Evolutionary conservation across 2,113 vertebrate genomes (phyloP), one percentile per base, ranked within the genome.

Genomic region (Bungarus multicinctus): DNA sequence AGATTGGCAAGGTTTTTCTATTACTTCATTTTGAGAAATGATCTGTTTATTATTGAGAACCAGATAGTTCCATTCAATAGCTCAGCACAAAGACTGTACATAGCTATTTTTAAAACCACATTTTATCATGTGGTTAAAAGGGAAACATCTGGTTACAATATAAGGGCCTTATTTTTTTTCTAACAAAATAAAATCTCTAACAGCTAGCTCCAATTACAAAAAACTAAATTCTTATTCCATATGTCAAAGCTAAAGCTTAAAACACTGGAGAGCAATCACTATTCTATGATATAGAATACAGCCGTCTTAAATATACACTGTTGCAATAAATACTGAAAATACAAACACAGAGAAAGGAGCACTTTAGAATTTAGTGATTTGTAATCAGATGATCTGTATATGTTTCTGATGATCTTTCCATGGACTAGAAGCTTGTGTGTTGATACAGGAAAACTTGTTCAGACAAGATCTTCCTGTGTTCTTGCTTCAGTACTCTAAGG

Each of bases 91-190:
- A 94, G 93, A 52, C 55, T 94, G 47, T 57, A 52, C n/a, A 1
- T 10, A 45, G 12, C 47, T 90, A 60, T 23, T 85, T 60, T 64
- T 91, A 53, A 87, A 89, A 11, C 2, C 69, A 93, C 10, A 27
- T 87, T 93, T 94, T 89, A 64, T 50, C 5, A 5, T 87, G 27
- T 94, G 0, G 0, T n/a, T 89, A 94, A 34, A 86, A 93, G 90
- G 4, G 86, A 94, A 88, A 91, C 64, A 60, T 64, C 91, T 91
- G 93, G 89, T 58, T 60, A 39, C 60, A 60, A 18, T 64, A 91
- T 69, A 92, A 85, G 90, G n/a, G 3, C 12, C 57, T 92, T 90
- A 45, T 30, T 10, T 22, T 81, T 74, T 39, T 69, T 69, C 0
- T 4, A 27, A 39, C 20, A 74, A 81, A 55, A 64, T 64, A 69